phyloP scores from a whole-genome alignment of 2,113 vertebrate genomes.

The Mobula birostris region DNA sequence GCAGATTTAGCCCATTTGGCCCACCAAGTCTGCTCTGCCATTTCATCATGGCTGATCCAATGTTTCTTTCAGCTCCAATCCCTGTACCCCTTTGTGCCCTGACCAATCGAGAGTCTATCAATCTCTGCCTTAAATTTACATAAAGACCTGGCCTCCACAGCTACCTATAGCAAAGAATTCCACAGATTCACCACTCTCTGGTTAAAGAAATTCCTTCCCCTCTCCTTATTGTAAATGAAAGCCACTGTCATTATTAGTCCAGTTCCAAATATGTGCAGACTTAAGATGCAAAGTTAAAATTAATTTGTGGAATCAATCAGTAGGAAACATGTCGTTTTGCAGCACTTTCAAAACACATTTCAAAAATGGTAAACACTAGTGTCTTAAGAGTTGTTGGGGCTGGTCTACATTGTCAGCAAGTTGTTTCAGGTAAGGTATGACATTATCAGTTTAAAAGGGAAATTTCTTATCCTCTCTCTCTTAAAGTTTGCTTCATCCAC shows the following conservation, averaged over 20 bases:
- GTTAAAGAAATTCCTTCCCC: neutral
- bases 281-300: neutral
- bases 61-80: too few species aligned
- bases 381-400: neutral
- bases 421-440: neutral
- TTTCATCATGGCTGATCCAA: too few species aligned
- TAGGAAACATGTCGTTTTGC: neutral
- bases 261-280: neutral
- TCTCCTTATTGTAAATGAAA: neutral
- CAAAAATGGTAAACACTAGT: neutral
- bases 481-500: neutral
- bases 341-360: neutral
- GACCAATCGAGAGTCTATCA: too few species aligned
- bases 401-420: neutral
- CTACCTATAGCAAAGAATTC: too few species aligned
- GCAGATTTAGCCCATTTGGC: too few species aligned
- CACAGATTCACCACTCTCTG: too few species aligned
- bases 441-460: neutral
- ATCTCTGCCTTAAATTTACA: too few species aligned
- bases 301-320: neutral
- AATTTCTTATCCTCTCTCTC: neutral
- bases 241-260: neutral
- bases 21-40: too few species aligned
- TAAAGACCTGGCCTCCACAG: too few species aligned
- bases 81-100: too few species aligned